These are phyloP conservation scores for Apodemus agrarius DNA, from an alignment of 2,797 vertebrate genomes.

Conservation along the genomic window DNA sequence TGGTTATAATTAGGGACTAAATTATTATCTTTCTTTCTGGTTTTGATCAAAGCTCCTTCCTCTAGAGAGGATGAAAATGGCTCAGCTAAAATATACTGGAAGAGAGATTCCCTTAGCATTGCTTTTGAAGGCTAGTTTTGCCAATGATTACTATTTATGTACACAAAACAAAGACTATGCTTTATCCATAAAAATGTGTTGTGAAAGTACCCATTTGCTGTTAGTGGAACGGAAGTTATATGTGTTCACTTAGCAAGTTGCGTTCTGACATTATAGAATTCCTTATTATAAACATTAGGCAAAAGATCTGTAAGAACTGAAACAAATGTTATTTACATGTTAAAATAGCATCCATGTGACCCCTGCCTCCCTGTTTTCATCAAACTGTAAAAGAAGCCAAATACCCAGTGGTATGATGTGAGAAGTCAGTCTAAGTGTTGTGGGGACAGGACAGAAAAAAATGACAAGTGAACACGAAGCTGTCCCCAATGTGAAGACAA, in stretches of 20 bases:
- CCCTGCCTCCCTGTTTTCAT: neutral
- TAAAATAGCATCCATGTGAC: neutral
- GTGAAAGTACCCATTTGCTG: constrained; percentile 20
- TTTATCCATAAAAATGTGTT: constrained; percentile 25
- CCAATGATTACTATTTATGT: constrained; percentile 61
- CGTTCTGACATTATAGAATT: neutral
- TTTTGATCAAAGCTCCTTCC: constrained; percentile 34
- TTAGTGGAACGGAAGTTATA: constrained; percentile 13
- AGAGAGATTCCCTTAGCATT: neutral
- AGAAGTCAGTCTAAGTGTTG: neutral
- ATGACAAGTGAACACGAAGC: neutral
- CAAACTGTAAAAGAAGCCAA: neutral
- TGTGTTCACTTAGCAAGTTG: neutral
- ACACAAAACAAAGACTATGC: constrained; percentile 58
- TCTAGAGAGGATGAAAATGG: neutral
- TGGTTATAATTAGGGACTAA: constrained; percentile 55
- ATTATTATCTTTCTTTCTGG: constrained; percentile 64
- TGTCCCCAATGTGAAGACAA: neutral
- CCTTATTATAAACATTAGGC: neutral
- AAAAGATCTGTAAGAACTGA: neutral
- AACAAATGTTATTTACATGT: neutral
- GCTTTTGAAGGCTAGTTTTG: constrained; percentile 32
- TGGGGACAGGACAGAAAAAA: neutral
- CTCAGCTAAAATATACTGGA: neutral
- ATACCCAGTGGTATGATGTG: neutral